These are phyloP conservation scores for Pungitius pungitius DNA, from an alignment of 2,113 vertebrate species.

Conservation along the genomic window DNA sequence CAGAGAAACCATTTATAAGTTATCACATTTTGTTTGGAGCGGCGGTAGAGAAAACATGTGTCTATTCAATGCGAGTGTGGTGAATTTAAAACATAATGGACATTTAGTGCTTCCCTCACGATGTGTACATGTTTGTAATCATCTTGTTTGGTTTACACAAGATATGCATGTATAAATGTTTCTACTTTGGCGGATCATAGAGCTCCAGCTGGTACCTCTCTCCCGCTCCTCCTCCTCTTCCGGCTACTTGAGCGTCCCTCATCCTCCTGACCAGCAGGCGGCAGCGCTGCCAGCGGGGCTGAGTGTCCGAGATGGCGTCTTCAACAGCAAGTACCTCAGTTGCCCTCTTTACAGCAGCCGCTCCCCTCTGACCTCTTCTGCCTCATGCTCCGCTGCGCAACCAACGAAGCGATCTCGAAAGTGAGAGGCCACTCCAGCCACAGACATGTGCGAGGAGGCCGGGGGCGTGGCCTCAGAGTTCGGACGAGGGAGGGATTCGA, in stretches of 20 bases:
- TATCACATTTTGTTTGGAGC: neutral
- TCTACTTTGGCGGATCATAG: conserved; percentile 96
- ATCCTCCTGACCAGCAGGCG: conserved; percentile 87
- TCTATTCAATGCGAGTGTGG: neutral
- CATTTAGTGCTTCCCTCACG: neutral
- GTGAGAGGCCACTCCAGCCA: conserved; percentile 38
- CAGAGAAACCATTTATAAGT: neutral
- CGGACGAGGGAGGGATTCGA: conserved; percentile 62
- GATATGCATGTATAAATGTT: conserved; percentile 14
- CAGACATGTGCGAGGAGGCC: conserved; percentile 29
- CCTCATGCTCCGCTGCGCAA: conserved; percentile 81
- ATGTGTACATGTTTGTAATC: neutral
- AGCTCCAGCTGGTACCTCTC: conserved; percentile 88
- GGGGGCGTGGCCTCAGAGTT: conserved; percentile 66
- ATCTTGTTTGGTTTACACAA: neutral
- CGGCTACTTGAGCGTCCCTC: conserved; percentile 58
- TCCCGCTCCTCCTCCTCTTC: conserved; percentile 51
- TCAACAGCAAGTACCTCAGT: conserved; percentile 91
- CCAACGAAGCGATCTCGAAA: conserved; percentile 63
- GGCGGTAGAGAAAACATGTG: neutral
- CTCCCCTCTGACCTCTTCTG: conserved; percentile 73
- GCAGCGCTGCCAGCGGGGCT: conserved; percentile 90
- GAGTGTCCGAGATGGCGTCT: conserved; percentile 89
- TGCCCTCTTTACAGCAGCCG: conserved; percentile 87
- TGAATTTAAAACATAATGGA: neutral